These are phyloP conservation scores for Sebastes iracundus DNA, from an alignment of 2,797 vertebrate genomes.

Conservation along the genomic window DNA sequence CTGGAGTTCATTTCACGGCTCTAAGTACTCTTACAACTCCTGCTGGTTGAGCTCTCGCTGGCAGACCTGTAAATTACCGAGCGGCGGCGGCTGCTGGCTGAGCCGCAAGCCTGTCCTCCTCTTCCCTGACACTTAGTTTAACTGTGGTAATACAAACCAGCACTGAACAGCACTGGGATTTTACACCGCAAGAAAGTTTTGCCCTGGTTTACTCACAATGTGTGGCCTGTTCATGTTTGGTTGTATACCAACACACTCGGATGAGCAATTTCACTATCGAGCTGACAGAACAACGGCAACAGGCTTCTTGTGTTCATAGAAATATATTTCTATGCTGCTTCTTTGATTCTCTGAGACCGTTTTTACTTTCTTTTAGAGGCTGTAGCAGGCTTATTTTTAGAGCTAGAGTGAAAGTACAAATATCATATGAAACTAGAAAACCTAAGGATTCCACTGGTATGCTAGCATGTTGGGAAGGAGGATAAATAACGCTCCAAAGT, in stretches of 20 bases:
- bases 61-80: slow-evolving; percentile 46
- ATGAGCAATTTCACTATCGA: background rate
- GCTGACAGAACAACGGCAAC: background rate
- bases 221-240: background rate
- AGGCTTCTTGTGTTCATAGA: background rate
- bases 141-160: slow-evolving; percentile 6
- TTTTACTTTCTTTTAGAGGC: no score
- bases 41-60: slow-evolving; percentile 25
- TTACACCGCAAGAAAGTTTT: background rate
- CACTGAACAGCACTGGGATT: slow-evolving; percentile 6
- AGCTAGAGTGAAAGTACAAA: no score
- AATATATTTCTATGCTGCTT: no score
- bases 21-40: slow-evolving; percentile 35
- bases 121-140: slow-evolving; percentile 20
- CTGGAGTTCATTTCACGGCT: slow-evolving; percentile 55
- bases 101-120: slow-evolving; percentile 24
- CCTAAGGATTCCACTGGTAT: no score
- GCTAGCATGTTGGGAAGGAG: rapidly evolving
- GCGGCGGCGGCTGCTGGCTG: slow-evolving; percentile 22
- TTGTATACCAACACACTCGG: background rate
- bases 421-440: no score
- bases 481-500: no score
- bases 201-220: background rate
- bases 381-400: no score
- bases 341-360: no score